These are phyloP conservation scores for Kuschelorhynchus macadamiae DNA, from an alignment of 2,888 invertebrate genomes.

Conservation along the genomic window DNA sequence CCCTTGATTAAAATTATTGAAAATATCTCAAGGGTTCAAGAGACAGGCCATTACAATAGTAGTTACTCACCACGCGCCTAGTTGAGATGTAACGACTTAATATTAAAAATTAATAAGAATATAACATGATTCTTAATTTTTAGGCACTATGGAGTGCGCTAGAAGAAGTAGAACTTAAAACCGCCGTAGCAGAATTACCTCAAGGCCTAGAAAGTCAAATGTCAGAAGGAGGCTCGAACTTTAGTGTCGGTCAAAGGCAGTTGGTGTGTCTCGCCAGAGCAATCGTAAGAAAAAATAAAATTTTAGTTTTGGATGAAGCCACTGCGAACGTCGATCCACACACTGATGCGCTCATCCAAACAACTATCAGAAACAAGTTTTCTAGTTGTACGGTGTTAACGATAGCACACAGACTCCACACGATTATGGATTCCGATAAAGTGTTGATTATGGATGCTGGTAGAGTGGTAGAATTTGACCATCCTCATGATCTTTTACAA, in stretches of 20 bases:
- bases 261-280: conserved; percentile 80
- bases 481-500: conserved; percentile 78
- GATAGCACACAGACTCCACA: conserved; percentile 82
- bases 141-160: conserved; percentile 82
- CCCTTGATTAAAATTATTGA: too few relatives aligned
- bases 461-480: conserved; percentile 80
- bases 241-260: conserved; percentile 73
- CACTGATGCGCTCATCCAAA: conserved; percentile 84
- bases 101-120: too few relatives aligned
- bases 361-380: conserved; percentile 82
- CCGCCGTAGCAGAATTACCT: conserved; percentile 67
- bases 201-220: conserved; percentile 78
- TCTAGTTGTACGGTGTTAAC: conserved; percentile 85
- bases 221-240: conserved; percentile 77
- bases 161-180: conserved; percentile 84
- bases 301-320: conserved; percentile 75
- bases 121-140: too few relatives aligned
- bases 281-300: conserved; percentile 68
- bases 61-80: too few relatives aligned
- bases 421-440: conserved; percentile 88
- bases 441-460: conserved; percentile 87
- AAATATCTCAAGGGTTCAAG: too few relatives aligned
- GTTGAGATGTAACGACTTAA: too few relatives aligned
- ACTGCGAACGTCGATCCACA: conserved; percentile 87
- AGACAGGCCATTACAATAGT: too few relatives aligned